These are phyloP conservation scores for Elephas maximus DNA, from an alignment of 2,113 vertebrate species.

Conservation along the genomic window DNA sequence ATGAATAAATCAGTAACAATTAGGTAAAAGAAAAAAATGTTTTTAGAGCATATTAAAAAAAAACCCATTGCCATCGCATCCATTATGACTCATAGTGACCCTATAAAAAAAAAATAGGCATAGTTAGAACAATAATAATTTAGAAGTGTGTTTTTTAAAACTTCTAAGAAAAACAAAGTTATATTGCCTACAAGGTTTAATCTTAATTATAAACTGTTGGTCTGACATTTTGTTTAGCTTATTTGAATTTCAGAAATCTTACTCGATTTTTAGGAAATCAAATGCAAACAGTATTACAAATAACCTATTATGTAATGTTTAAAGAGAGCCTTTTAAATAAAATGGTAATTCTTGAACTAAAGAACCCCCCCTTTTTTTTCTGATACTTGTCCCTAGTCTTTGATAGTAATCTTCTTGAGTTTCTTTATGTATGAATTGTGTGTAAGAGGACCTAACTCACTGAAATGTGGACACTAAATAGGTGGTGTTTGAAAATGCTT, in stretches of 20 bases:
- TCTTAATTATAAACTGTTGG: not conserved
- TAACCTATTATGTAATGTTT: not conserved
- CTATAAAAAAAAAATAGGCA: not conserved
- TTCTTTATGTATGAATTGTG: not conserved
- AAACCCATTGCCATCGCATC: too few species aligned
- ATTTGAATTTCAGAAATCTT: conserved; percentile 38
- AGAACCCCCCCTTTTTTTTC: not conserved
- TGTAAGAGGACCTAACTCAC: not conserved
- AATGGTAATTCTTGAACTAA: not conserved
- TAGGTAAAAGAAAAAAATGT: not conserved
- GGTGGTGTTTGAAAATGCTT: conserved; percentile 34
- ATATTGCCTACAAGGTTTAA: not conserved
- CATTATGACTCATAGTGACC: too few species aligned
- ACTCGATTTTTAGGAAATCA: not conserved
- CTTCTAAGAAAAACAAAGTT: not conserved
- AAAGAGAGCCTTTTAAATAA: conserved; percentile 18
- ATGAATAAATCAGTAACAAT: not conserved
- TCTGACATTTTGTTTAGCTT: not conserved
- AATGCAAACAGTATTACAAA: not conserved
- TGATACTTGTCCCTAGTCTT: not conserved
- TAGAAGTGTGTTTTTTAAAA: not conserved
- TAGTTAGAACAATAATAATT: conserved; percentile 33
- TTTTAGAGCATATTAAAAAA: not conserved
- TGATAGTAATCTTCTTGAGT: conserved; percentile 47
- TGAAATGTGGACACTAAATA: not conserved